A percentile compares a stretch with the other conserved stretches of the same genome.
These are phyloP conservation scores for Amniataba percoides DNA, from an alignment of 2,797 vertebrate species.

Conservation along the genomic window DNA sequence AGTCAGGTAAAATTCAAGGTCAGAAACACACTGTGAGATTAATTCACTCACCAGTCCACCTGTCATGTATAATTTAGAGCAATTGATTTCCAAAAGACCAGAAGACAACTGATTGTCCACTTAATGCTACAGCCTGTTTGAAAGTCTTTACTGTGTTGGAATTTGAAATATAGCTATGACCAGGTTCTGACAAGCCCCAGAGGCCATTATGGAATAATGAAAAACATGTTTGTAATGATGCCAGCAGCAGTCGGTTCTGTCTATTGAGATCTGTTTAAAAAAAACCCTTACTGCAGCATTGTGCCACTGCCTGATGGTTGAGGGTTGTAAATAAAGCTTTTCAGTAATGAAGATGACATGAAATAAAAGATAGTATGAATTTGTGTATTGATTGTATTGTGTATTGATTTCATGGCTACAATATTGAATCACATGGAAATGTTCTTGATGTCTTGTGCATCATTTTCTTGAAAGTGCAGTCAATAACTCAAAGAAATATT, in stretches of 20 bases:
- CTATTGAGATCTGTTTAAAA: not conserved
- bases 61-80: not conserved
- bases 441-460: too few relatives aligned
- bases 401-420: too few relatives aligned
- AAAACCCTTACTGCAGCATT: slow-evolving; percentile 12
- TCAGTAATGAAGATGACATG: slow-evolving; percentile 14
- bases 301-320: slow-evolving; percentile 4
- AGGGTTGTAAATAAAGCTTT: slow-evolving; percentile 14
- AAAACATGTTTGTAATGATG: not conserved
- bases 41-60: slow-evolving; percentile 8
- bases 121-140: not conserved
- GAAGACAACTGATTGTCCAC: not conserved
- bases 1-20: slow-evolving; percentile 49
- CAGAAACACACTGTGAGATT: slow-evolving; percentile 6
- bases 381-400: not conserved
- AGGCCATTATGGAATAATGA: slow-evolving; percentile 1
- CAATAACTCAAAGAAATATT: too few relatives aligned
- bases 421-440: too few relatives aligned
- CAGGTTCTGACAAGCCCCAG: not conserved
- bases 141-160: not conserved
- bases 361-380: slow-evolving; percentile 21
- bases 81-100: not conserved
- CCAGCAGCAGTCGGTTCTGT: not conserved
- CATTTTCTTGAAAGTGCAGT: too few relatives aligned
- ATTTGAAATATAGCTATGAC: not conserved